Evolutionary conservation across 2,113 vertebrate species (phyloP).

Genomic region (Burhinus oedicnemus): DNA sequence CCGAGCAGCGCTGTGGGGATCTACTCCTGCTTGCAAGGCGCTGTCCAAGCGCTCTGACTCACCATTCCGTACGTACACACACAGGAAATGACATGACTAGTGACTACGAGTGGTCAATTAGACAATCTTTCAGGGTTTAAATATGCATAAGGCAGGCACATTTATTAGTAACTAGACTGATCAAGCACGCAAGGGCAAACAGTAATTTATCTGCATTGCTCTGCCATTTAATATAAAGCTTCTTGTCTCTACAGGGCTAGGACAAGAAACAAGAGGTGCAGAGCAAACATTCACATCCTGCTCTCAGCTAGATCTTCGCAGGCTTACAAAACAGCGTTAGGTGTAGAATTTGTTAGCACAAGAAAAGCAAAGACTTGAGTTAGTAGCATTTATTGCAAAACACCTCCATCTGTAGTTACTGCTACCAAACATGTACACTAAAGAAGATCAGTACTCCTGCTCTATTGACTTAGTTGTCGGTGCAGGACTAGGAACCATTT

Average conservation of each 20-base stretch:
- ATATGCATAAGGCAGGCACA: conserved; percentile 28
- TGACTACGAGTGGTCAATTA: conserved; percentile 20
- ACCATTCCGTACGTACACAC: background rate
- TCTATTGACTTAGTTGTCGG: background rate
- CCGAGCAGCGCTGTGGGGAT: background rate
- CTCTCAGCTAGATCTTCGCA: background rate
- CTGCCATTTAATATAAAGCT: conserved; percentile 11
- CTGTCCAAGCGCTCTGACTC: conserved; percentile 6
- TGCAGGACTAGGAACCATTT: background rate
- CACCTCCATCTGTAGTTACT: background rate
- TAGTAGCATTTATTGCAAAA: conserved; percentile 6
- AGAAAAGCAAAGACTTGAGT: conserved; percentile 53
- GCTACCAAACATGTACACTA: background rate
- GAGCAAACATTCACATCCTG: background rate
- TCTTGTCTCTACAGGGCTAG: background rate
- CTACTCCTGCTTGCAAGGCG: background rate
- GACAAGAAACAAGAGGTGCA: background rate
- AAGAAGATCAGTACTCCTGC: background rate
- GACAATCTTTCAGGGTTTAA: conserved; percentile 60
- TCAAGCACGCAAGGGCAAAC: conserved; percentile 27
- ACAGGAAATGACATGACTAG: background rate
- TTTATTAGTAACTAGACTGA: conserved; percentile 15
- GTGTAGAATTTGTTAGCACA: conserved; percentile 33
- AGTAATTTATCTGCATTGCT: conserved; percentile 8
- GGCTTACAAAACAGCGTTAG: conserved; percentile 14